Evolutionary conservation across 2,113 vertebrate genomes (phyloP).

Genomic region (Phalacrocorax pelagicus): DNA sequence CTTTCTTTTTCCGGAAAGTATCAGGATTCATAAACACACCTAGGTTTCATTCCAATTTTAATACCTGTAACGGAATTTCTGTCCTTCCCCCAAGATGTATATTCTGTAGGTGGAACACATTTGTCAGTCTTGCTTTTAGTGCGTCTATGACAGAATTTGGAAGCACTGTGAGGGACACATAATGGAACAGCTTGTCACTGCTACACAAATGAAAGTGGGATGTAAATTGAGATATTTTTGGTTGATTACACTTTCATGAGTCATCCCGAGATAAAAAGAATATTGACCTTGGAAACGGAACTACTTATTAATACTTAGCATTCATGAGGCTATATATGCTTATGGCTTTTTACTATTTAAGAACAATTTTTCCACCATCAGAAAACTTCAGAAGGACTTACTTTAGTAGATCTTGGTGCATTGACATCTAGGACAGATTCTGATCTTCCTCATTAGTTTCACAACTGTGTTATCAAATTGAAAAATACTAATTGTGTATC

Average conservation of each 20-base stretch:
- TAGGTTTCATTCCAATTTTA: not conserved
- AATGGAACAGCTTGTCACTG: conserved; percentile 44
- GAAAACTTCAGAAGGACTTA: not conserved
- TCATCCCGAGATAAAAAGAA: not conserved
- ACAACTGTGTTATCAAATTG: not conserved
- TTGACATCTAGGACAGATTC: not conserved
- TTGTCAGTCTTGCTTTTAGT: not conserved
- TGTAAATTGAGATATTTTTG: conserved; percentile 36
- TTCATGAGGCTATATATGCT: not conserved
- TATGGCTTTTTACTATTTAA: not conserved
- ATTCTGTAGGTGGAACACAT: not conserved
- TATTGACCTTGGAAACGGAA: not conserved
- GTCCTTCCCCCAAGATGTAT: not conserved
- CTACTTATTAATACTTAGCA: not conserved
- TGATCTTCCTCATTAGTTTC: not conserved
- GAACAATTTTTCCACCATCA: not conserved
- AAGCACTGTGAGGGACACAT: not conserved
- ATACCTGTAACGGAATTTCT: not conserved
- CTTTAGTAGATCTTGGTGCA: not conserved
- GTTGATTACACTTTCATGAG: conserved; percentile 21
- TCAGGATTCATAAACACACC: not conserved
- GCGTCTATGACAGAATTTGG: not conserved
- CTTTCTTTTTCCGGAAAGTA: not conserved
- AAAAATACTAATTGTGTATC: not conserved
- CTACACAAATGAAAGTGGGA: not conserved